phyloP scores from a whole-genome alignment of 1,140 invertebrate species.

The Drosophila funebris region DNA sequence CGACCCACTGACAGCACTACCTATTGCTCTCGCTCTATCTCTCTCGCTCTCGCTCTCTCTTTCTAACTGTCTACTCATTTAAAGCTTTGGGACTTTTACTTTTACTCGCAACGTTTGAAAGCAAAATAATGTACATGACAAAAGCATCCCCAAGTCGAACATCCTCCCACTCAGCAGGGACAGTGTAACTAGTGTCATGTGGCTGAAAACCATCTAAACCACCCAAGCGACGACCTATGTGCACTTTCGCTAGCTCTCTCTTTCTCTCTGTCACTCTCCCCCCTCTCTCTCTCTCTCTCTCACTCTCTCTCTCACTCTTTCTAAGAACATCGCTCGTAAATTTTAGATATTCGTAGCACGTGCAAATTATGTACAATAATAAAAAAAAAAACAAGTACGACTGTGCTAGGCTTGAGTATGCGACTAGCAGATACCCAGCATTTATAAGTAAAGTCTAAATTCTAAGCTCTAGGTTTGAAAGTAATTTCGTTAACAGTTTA shows the following conservation, averaged over 20 bases:
- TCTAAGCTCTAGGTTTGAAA: no score
- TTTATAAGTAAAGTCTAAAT: neutral
- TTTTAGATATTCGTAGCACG: constrained; percentile 81
- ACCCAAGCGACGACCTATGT: constrained; percentile 60
- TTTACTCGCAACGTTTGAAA: constrained; percentile 70
- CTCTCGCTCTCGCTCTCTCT: neutral
- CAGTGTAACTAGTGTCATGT: constrained; percentile 47
- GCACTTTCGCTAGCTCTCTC: constrained; percentile 47
- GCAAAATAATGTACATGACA: constrained; percentile 80
- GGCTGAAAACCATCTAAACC: constrained; percentile 16
- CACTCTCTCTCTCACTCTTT: constrained; percentile 19
- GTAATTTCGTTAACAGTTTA: no score
- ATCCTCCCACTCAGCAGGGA: neutral
- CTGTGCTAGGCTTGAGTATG: neutral
- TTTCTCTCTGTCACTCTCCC: constrained; percentile 27
- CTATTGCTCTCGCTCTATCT: neutral
- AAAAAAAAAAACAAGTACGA: constrained; percentile 44
- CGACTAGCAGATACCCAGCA: neutral
- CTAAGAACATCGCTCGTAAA: constrained; percentile 57
- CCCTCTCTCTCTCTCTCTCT: constrained; percentile 30
- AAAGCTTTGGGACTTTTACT: constrained; percentile 74
- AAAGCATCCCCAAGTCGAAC: constrained; percentile 13
- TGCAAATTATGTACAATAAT: constrained; percentile 82
- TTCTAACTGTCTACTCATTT: constrained; percentile 55
- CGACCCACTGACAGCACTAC: constrained; percentile 13